A percentile compares a stretch with the other conserved stretches of the same genome.
These are phyloP conservation scores for Alectura lathami DNA, from an alignment of 2,113 vertebrate genomes.

Conservation along the genomic window DNA sequence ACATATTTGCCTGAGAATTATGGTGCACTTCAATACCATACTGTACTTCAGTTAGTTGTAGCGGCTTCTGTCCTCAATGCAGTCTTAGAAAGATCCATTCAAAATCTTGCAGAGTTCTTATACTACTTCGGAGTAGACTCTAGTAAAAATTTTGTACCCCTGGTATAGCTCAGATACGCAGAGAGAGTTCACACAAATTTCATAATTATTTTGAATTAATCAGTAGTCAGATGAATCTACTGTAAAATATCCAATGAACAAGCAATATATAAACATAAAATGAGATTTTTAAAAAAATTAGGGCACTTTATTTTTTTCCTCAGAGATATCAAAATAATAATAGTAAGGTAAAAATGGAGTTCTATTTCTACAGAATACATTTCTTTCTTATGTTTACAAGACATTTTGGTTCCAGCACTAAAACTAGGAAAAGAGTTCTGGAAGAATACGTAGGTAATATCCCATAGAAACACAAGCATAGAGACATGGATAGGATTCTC, in stretches of 20 bases:
- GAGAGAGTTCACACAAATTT: not conserved
- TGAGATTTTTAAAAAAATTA: not conserved
- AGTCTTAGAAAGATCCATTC: not conserved
- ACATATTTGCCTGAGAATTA: not conserved
- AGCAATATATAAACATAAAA: not conserved
- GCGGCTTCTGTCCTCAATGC: not conserved
- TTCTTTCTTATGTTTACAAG: not conserved
- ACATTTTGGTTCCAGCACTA: not conserved
- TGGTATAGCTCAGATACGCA: not conserved
- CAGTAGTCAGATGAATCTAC: not conserved
- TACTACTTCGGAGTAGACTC: not conserved
- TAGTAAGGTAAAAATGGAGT: not conserved
- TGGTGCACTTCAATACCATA: too few relatives aligned
- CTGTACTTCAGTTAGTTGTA: not conserved
- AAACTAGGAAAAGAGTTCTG: not conserved
- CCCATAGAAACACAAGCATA: not conserved
- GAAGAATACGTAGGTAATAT: not conserved
- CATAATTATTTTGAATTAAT: not conserved
- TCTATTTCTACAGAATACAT: not conserved
- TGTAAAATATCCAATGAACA: not conserved
- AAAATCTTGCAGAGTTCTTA: not conserved
- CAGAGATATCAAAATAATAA: not conserved
- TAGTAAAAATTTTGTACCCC: not conserved
- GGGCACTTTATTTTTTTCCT: not conserved
- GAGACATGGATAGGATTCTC: not conserved